A percentile compares a stretch with the other conserved stretches of the same genome.
phyloP scores from a whole-genome alignment of 1,140 invertebrate species.

The Gryon sp. region DNA sequence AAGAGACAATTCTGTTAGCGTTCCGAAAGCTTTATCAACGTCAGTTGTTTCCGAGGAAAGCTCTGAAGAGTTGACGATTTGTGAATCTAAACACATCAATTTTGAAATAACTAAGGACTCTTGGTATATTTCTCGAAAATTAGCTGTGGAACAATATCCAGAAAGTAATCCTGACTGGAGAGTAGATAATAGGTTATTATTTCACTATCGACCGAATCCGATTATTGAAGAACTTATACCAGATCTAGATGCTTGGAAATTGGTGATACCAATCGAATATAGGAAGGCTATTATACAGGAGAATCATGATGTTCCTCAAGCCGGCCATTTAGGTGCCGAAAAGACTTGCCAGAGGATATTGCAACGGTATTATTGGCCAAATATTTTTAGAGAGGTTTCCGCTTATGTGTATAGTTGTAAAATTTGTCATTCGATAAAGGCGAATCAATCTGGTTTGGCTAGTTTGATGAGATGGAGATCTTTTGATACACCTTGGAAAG shows the following conservation, averaged over 20 bases:
- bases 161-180: not conserved
- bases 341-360: not conserved
- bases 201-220: not conserved
- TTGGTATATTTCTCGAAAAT: not conserved
- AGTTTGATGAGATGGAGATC: no score
- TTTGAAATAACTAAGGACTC: not conserved
- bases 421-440: no score
- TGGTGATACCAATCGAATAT: not conserved
- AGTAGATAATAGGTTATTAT: not conserved
- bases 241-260: not conserved
- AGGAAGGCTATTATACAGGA: not conserved
- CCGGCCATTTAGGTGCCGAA: not conserved
- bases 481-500: no score
- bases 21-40: slow-evolving; percentile 45
- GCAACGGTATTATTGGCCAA: not conserved
- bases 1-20: not conserved
- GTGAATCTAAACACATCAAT: not conserved
- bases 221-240: not conserved
- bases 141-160: not conserved
- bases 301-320: not conserved
- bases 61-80: not conserved
- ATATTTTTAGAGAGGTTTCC: not conserved
- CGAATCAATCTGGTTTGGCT: no score
- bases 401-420: no score
- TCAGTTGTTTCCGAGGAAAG: no score